phyloP scores from a whole-genome alignment of 2,113 vertebrate genomes.

The Rhynchopsitta pachyrhyncha region DNA sequence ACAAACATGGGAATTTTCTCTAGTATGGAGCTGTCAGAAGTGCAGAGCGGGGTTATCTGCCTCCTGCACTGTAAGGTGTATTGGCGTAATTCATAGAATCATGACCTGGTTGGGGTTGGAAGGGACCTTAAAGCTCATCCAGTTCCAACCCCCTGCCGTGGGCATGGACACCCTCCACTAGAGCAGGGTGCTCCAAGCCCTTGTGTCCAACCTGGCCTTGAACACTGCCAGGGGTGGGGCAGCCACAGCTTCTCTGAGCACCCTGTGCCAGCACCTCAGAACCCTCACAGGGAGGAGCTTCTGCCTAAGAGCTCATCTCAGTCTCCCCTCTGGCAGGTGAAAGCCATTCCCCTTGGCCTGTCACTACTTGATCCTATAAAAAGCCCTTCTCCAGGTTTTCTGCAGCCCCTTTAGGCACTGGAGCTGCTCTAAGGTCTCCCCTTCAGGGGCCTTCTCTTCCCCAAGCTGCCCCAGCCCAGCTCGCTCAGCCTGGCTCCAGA shows the following conservation, averaged over 20 bases:
- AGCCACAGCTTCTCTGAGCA: no score
- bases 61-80: not conserved
- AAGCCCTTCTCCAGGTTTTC: no score
- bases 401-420: no score
- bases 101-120: not conserved
- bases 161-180: not conserved
- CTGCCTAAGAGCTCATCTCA: no score
- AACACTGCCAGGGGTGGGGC: not conserved
- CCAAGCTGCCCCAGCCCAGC: not conserved
- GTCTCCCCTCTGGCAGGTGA: no score
- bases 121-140: not conserved
- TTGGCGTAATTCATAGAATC: not conserved
- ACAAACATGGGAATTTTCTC: not conserved
- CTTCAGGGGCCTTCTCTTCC: not conserved
- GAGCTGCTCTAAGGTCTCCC: no score
- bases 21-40: not conserved
- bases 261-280: no score
- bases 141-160: not conserved
- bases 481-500: not conserved
- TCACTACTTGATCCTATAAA: no score
- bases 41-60: not conserved
- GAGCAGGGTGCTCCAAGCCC: not conserved
- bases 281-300: no score
- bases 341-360: no score
- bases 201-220: not conserved